Conservation (phyloP, 2,888 invertebrate genomes). For the Ornithoptera priamus region DNA sequence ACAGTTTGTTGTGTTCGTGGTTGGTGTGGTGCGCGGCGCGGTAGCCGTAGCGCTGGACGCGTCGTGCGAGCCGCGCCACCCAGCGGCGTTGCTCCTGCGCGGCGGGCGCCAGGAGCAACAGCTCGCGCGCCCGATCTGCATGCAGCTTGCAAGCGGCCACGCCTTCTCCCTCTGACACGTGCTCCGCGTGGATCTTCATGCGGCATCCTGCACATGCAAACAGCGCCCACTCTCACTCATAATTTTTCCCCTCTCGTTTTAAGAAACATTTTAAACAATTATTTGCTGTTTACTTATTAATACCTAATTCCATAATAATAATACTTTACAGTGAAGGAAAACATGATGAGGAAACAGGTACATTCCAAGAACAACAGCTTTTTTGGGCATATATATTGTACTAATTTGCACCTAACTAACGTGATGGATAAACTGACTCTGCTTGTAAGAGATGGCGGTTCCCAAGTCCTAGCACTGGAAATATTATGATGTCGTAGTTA, state of each 20-base stretch:
- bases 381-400: no score
- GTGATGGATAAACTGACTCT: no score
- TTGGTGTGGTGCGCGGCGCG: slow-evolving; percentile 89
- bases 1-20: slow-evolving; percentile 75
- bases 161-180: slow-evolving; percentile 90
- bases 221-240: neutral
- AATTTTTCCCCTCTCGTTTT: neutral
- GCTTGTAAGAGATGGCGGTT: no score
- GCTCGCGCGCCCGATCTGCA: slow-evolving; percentile 97
- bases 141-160: slow-evolving; percentile 98
- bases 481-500: no score
- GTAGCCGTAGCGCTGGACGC: slow-evolving; percentile 96
- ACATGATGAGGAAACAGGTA: no score
- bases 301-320: no score
- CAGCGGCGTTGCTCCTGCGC: slow-evolving; percentile 94
- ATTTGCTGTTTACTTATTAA: no score
- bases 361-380: no score
- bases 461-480: no score
- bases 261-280: neutral
- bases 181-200: slow-evolving; percentile 98
- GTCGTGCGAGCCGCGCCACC: slow-evolving; percentile 94
- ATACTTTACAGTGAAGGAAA: no score
- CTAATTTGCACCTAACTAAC: no score
- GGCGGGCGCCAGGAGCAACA: slow-evolving; percentile 92
- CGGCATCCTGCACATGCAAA: slow-evolving; percentile 86